Conservation (phyloP, 2,888 invertebrate genomes). For the Eristalinus sepulchralis region DNA sequence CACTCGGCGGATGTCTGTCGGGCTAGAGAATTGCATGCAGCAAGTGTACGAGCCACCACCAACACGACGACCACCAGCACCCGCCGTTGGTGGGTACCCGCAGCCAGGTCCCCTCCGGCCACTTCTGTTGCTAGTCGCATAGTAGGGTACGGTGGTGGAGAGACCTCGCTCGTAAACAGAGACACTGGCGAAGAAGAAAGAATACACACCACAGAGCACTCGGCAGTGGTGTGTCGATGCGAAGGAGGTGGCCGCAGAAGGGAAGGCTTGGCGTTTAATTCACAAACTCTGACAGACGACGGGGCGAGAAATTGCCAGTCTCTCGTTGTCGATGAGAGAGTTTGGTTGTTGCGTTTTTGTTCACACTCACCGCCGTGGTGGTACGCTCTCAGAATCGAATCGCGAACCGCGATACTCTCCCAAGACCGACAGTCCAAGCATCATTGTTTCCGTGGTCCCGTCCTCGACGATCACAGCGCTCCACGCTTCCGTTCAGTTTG, state of each 20-base stretch:
- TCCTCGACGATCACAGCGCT: background rate
- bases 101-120: slow-evolving; percentile 5
- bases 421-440: background rate
- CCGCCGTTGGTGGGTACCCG: slow-evolving; percentile 10
- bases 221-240: background rate
- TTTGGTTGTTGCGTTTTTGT: slow-evolving; percentile 48
- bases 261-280: slow-evolving; percentile 54
- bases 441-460: background rate
- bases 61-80: background rate
- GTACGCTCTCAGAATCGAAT: background rate
- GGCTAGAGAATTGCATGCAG: slow-evolving; percentile 47
- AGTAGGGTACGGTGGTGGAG: slow-evolving; percentile 41
- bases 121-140: slow-evolving; percentile 14
- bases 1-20: slow-evolving; percentile 22
- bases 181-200: slow-evolving; percentile 48
- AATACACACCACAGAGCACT: slow-evolving; percentile 43
- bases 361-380: background rate
- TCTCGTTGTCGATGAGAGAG: slow-evolving; percentile 61
- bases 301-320: slow-evolving; percentile 59
- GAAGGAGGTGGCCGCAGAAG: slow-evolving; percentile 26
- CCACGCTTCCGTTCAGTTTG: background rate
- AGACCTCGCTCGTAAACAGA: slow-evolving; percentile 56
- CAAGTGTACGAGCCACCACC: slow-evolving; percentile 47
- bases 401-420: background rate
- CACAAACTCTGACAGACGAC: slow-evolving; percentile 59